These are phyloP conservation scores for Salmo trutta DNA, from an alignment of 2,797 vertebrate species.

Conservation along the genomic window DNA sequence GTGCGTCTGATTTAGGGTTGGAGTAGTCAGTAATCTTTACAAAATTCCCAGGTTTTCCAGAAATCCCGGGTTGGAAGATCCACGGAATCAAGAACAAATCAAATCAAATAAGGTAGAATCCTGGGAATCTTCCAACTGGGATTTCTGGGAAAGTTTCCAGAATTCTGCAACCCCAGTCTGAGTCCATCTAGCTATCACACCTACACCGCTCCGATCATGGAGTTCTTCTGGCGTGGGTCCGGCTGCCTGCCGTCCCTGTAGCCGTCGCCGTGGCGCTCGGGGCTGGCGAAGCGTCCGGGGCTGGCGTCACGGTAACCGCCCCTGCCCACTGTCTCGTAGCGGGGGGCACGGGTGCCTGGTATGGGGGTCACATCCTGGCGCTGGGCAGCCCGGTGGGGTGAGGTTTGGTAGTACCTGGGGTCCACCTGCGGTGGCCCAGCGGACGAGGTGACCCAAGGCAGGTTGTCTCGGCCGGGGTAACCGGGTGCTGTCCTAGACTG, in stretches of 20 bases:
- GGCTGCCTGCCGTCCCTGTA: slow-evolving; percentile 71
- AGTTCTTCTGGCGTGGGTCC: slow-evolving; percentile 85
- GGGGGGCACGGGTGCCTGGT: slow-evolving; percentile 63
- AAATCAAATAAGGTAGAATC: background rate
- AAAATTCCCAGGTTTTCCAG: background rate
- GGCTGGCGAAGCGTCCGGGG: slow-evolving; percentile 16
- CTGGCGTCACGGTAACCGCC: slow-evolving; percentile 66
- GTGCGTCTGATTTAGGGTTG: too few relatives aligned
- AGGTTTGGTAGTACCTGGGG: slow-evolving; percentile 66
- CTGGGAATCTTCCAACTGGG: background rate
- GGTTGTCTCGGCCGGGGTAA: slow-evolving; percentile 32
- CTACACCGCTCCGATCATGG: slow-evolving; percentile 90
- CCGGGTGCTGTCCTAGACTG: slow-evolving; percentile 65
- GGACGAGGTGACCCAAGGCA: slow-evolving; percentile 43
- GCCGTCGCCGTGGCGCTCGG: slow-evolving; percentile 18
- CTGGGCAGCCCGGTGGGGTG: slow-evolving; percentile 63
- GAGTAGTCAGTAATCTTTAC: too few relatives aligned
- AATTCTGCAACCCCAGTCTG: background rate
- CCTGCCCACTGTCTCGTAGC: slow-evolving; percentile 71
- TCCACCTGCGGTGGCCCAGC: slow-evolving; percentile 63
- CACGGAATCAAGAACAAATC: background rate
- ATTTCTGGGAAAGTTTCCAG: background rate
- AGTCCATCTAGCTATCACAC: background rate
- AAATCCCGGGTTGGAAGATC: background rate
- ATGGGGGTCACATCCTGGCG: slow-evolving; percentile 82